phyloP scores from a whole-genome alignment of 2,888 invertebrate species.

The Electrophaes corylata region DNA sequence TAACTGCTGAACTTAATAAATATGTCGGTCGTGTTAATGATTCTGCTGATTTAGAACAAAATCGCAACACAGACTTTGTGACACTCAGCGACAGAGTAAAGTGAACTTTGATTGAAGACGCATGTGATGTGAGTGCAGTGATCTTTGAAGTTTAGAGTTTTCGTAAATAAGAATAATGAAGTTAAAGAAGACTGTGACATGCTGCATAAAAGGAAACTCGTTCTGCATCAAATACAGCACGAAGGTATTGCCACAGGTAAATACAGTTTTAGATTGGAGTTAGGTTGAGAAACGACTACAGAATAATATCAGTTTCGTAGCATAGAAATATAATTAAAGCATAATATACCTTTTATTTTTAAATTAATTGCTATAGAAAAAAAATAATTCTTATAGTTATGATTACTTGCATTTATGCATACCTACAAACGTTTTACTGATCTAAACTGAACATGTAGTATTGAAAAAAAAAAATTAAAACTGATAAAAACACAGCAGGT shows the following conservation, averaged over 20 bases:
- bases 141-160: slow-evolving; percentile 40
- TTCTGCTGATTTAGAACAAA: slow-evolving; percentile 70
- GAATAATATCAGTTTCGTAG: too few relatives aligned
- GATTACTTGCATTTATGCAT: background rate
- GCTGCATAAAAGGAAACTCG: slow-evolving; percentile 69
- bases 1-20: slow-evolving; percentile 57
- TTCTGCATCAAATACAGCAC: slow-evolving; percentile 61
- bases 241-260: slow-evolving; percentile 51
- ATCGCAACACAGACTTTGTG: slow-evolving; percentile 59
- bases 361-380: background rate
- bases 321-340: too few relatives aligned
- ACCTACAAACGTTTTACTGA: background rate
- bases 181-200: slow-evolving; percentile 74
- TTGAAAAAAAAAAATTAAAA: slow-evolving; percentile 14
- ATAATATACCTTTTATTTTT: too few relatives aligned
- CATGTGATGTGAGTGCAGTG: slow-evolving; percentile 56
- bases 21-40: slow-evolving; percentile 68
- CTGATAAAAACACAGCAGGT: slow-evolving; percentile 10
- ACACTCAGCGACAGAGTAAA: slow-evolving; percentile 62
- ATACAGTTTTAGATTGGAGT: slow-evolving; percentile 1
- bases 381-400: too few relatives aligned
- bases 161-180: slow-evolving; percentile 66
- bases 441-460: slow-evolving; percentile 2
- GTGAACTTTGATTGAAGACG: slow-evolving; percentile 60
- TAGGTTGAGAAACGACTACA: too few relatives aligned